Conservation (phyloP, 53 echinoderm and acorn worm species). For the Luidia sarsii region DNA sequence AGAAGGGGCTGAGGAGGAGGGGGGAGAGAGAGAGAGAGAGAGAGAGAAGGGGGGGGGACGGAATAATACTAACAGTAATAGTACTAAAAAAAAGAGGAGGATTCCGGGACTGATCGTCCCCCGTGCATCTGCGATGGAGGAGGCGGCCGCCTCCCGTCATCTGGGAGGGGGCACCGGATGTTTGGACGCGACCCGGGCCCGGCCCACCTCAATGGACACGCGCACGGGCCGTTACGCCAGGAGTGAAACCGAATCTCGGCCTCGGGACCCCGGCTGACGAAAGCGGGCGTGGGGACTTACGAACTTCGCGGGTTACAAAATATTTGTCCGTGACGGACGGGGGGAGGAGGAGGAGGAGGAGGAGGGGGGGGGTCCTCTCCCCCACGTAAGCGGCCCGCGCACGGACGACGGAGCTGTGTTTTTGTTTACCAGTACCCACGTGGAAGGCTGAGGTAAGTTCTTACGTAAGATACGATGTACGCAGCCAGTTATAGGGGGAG, state of each 20-base stretch:
- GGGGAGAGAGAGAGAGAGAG: no score
- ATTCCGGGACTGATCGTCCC: no score
- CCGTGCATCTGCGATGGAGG: constrained; percentile 16
- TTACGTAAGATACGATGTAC: no score
- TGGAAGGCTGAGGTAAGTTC: constrained; percentile 34
- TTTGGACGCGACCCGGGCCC: background rate
- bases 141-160: background rate
- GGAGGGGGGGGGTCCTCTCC: no score
- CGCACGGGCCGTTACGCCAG: constrained; percentile 33
- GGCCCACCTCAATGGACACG: constrained; percentile 22
- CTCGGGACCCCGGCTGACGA: constrained; percentile 45
- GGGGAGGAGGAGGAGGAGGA: no score
- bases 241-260: constrained; percentile 40
- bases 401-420: constrained; percentile 17
- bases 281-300: constrained; percentile 20
- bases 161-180: constrained; percentile 33
- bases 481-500: no score
- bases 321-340: constrained; percentile 22
- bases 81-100: no score
- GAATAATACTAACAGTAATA: no score
- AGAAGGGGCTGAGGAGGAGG: no score
- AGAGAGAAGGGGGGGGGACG: no score
- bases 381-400: constrained; percentile 33
- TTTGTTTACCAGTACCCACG: constrained; percentile 36
- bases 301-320: constrained; percentile 49